Conservation (phyloP, 30 jellyfish, hydroid and myxozoan genomes). For the Haliclystus octoradiatus region DNA sequence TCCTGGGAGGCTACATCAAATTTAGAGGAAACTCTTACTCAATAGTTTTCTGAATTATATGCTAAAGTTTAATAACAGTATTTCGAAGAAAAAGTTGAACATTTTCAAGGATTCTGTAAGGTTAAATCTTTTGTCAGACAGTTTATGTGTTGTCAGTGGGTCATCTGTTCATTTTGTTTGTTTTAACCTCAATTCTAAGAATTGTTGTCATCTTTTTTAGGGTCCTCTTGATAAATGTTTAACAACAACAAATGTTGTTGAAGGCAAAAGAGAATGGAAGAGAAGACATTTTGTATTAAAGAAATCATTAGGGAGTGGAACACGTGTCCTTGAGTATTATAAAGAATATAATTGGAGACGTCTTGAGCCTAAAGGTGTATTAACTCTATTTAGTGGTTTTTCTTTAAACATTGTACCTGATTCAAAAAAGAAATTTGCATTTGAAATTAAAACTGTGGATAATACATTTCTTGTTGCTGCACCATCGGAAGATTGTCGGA, state of each 20-base stretch:
- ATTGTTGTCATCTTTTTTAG: constrained; percentile 4
- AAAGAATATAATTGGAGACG: constrained; percentile 67
- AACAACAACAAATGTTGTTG: constrained; percentile 23
- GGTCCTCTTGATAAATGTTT: constrained; percentile 63
- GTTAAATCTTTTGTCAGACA: no score
- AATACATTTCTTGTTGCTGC: constrained; percentile 42
- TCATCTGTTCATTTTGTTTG: neutral
- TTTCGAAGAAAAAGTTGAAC: no score
- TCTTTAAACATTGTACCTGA: constrained; percentile 33
- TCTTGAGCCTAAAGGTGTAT: constrained; percentile 70
- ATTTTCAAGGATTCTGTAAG: no score
- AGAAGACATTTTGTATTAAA: constrained; percentile 58
- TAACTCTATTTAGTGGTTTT: constrained; percentile 45
- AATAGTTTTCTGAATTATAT: no score
- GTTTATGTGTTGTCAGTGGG: no score
- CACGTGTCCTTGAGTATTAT: constrained; percentile 50
- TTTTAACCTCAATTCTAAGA: neutral
- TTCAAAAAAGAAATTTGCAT: constrained; percentile 36
- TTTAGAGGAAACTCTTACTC: no score
- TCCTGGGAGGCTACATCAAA: no score
- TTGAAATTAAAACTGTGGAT: constrained; percentile 50
- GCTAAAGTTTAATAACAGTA: no score
- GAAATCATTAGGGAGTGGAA: constrained; percentile 65
- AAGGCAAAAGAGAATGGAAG: constrained; percentile 54
- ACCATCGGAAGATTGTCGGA: constrained; percentile 38